A percentile compares a stretch with the other conserved stretches of the same genome.
Conservation (phyloP, 2,888 invertebrate genomes). For the Drosophila engyochracea region DNA sequence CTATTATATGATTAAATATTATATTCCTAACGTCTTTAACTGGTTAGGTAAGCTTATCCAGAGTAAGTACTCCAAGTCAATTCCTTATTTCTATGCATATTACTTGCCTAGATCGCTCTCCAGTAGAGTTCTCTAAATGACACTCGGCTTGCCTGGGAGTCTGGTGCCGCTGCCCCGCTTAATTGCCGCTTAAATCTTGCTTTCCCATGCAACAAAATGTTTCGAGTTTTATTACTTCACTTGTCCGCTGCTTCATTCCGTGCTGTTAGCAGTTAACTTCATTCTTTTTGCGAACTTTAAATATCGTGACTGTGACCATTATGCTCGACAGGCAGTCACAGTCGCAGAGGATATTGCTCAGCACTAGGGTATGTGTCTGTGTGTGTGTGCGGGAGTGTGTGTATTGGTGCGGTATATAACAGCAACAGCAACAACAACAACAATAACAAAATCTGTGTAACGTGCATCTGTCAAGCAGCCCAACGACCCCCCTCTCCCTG, state of each 20-base stretch:
- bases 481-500: slow-evolving; percentile 48
- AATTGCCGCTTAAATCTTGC: neutral
- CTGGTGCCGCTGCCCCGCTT: neutral
- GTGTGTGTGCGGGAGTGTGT: slow-evolving; percentile 11
- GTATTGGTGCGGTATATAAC: slow-evolving; percentile 51
- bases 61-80: neutral
- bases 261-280: neutral
- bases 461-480: slow-evolving; percentile 79
- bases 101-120: neutral
- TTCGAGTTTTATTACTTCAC: neutral
- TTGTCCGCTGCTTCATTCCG: neutral
- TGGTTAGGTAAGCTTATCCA: neutral
- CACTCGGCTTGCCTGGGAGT: neutral
- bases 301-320: neutral
- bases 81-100: neutral
- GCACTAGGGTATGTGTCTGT: neutral
- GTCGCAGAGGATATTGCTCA: neutral
- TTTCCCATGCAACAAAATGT: neutral
- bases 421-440: slow-evolving; percentile 14
- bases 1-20: neutral
- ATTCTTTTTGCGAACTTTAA: neutral
- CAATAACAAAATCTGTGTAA: slow-evolving; percentile 71
- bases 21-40: too few relatives aligned
- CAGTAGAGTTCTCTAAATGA: neutral
- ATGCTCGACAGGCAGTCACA: neutral